phyloP scores from a whole-genome alignment of 2,888 invertebrate species.

The Cosmia trapezina region DNA sequence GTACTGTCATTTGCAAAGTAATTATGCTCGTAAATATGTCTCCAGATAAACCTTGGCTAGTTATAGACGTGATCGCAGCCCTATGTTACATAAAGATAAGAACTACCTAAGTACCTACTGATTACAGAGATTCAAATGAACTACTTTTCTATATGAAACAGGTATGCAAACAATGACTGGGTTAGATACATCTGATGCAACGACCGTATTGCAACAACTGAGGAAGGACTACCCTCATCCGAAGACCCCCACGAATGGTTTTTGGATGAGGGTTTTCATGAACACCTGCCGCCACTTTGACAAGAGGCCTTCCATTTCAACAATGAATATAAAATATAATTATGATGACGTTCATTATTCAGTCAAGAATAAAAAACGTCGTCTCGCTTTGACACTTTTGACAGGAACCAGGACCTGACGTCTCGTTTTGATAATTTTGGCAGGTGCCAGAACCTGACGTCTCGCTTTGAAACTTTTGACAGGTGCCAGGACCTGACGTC shows the following conservation, averaged over 20 bases:
- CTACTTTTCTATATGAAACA: background rate
- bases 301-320: no score
- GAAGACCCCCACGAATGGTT: background rate
- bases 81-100: background rate
- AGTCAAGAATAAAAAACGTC: no score
- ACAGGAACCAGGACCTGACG: no score
- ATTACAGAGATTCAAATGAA: background rate
- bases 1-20: slow-evolving; percentile 42
- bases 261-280: background rate
- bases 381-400: no score
- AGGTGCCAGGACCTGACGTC: no score
- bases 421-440: no score
- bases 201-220: background rate
- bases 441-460: no score
- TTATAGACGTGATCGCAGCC: slow-evolving; percentile 12
- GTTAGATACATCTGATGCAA: background rate
- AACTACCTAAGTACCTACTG: background rate
- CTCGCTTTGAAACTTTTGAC: no score
- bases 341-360: no score
- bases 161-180: background rate
- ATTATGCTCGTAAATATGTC: slow-evolving; percentile 42
- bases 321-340: no score
- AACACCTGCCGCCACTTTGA: no score
- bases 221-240: background rate
- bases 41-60: slow-evolving; percentile 19